These are phyloP conservation scores for Apamea crenata DNA, from an alignment of 2,888 invertebrate species.

Conservation along the genomic window DNA sequence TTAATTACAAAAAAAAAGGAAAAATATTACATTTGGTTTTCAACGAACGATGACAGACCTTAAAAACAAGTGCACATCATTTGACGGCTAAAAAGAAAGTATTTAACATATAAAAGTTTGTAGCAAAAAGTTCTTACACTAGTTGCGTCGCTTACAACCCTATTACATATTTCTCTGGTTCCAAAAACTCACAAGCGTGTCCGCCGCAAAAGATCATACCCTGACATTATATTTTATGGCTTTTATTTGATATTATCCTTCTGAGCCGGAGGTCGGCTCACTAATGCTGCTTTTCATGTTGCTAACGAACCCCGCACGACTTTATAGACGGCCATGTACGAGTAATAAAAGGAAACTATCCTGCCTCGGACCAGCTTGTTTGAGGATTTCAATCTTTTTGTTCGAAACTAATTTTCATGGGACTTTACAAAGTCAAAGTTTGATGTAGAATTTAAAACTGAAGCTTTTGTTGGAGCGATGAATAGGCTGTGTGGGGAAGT, in stretches of 20 bases:
- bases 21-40: no score
- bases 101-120: no score
- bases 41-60: no score
- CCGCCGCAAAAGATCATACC: conserved; percentile 43
- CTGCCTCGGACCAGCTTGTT: conserved; percentile 52
- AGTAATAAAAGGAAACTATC: conserved; percentile 64
- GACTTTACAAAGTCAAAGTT: conserved; percentile 64
- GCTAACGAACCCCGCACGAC: conserved; percentile 74
- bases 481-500: conserved; percentile 46
- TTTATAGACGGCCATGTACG: conserved; percentile 57
- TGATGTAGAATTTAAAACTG: conserved; percentile 63
- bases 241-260: conserved; percentile 76
- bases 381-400: conserved; percentile 66
- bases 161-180: neutral
- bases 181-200: conserved; percentile 26
- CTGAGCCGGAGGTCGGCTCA: conserved; percentile 68
- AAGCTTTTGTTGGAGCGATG: conserved; percentile 56
- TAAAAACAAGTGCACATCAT: no score
- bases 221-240: conserved; percentile 68
- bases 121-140: no score
- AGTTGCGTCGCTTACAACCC: no score
- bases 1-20: no score
- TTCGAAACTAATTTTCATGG: conserved; percentile 65
- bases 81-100: no score
- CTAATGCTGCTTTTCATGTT: conserved; percentile 78